Conservation (phyloP, 2,113 vertebrate genomes). For the Seriola dumerili region DNA sequence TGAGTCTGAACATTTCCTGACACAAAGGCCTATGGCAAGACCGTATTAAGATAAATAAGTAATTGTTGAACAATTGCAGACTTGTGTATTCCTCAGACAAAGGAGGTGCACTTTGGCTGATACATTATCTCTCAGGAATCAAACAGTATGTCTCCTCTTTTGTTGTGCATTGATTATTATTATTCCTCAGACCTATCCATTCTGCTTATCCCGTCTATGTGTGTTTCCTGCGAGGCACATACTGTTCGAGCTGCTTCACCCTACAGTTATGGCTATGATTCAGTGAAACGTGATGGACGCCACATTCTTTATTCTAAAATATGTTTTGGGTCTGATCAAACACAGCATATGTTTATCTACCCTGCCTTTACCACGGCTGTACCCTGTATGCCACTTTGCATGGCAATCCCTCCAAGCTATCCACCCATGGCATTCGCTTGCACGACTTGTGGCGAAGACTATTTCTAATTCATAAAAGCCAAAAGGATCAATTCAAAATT, state of each 20-base stretch:
- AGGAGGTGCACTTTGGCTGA: slow-evolving; percentile 75
- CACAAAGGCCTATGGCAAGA: slow-evolving; percentile 66
- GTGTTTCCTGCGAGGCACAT: slow-evolving; percentile 35
- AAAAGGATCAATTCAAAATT: slow-evolving; percentile 87
- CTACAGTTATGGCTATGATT: slow-evolving; percentile 25
- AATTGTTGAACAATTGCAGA: slow-evolving; percentile 66
- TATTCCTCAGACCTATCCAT: slow-evolving; percentile 45
- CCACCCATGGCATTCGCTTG: slow-evolving; percentile 57
- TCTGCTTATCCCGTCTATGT: slow-evolving; percentile 32
- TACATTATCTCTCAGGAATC: slow-evolving; percentile 59
- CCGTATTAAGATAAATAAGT: slow-evolving; percentile 73
- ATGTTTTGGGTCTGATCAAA: slow-evolving; percentile 77
- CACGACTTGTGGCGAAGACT: slow-evolving; percentile 77
- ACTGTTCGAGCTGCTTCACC: not conserved
- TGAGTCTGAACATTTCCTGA: slow-evolving; percentile 66
- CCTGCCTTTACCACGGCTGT: slow-evolving; percentile 78
- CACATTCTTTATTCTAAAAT: slow-evolving; percentile 71
- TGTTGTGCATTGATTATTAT: slow-evolving; percentile 56
- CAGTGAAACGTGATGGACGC: slow-evolving; percentile 55
- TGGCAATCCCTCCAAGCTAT: slow-evolving; percentile 79
- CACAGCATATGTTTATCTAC: slow-evolving; percentile 82
- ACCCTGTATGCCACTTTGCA: slow-evolving; percentile 73
- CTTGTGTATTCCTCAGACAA: slow-evolving; percentile 66
- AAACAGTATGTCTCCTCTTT: slow-evolving; percentile 70
- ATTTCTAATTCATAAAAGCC: slow-evolving; percentile 89